phyloP scores from a whole-genome alignment of 2,797 vertebrate species.

The Trichosurus vulpecula region DNA sequence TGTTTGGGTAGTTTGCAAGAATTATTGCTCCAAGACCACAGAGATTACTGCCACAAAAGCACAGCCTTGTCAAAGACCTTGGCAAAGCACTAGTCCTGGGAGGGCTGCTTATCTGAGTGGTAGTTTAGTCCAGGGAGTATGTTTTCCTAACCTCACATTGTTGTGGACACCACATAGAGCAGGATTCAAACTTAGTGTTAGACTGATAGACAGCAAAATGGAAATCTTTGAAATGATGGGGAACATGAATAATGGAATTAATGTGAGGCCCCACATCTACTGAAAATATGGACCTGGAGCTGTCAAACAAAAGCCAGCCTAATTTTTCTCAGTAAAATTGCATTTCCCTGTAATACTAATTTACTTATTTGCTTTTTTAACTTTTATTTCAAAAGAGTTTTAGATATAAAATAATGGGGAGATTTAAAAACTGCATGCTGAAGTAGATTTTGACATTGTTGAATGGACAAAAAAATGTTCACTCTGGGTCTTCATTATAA shows the following conservation, averaged over 20 bases:
- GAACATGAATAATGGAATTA: conserved; percentile 57
- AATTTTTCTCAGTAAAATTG: conserved; percentile 4
- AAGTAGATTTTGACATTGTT: neutral
- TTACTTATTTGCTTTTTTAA: neutral
- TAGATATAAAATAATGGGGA: conserved; percentile 11
- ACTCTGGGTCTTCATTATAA: conserved; percentile 4
- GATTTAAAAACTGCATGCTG: conserved; percentile 6
- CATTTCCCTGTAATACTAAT: conserved; percentile 17
- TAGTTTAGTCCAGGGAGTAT: conserved; percentile 23
- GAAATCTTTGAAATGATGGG: conserved; percentile 46
- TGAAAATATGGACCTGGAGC: conserved; percentile 25
- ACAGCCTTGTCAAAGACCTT: conserved; percentile 19
- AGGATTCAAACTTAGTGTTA: conserved; percentile 37
- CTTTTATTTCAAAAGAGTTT: conserved; percentile 8
- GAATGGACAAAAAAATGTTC: neutral
- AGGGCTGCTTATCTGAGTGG: neutral
- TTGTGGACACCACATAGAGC: conserved; percentile 18
- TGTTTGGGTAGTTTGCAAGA: conserved; percentile 46
- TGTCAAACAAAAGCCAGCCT: neutral
- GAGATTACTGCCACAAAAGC: conserved; percentile 41
- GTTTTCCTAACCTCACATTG: neutral
- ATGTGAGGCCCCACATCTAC: conserved; percentile 15
- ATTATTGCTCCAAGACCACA: conserved; percentile 49
- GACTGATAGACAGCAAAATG: conserved; percentile 6
- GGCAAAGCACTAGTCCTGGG: neutral